Evolutionary conservation across 1,140 invertebrate genomes (phyloP), one percentile per base, ranked within the genome.

Genomic region (Aphelenchoides fujianensis): DNA sequence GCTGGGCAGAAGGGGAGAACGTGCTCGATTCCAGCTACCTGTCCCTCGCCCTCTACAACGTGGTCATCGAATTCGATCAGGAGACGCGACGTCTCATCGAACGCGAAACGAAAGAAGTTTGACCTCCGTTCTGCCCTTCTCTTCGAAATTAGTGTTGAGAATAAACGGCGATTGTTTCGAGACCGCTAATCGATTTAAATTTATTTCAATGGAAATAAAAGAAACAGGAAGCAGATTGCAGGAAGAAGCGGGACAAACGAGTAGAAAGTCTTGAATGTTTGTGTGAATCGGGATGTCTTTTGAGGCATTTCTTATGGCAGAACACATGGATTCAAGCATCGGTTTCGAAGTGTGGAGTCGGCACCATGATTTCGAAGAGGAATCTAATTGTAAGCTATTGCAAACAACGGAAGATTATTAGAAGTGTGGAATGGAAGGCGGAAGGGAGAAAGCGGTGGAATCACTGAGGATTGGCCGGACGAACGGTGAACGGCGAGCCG

Each of bases 21-120:
- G 36, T 37, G 35, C 37, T 3, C 31, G 31, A 31, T 74, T 82
- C 32, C 67, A 82, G 81, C 71, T 82, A 82, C 73, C 67, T 83
- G 34, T 72, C 82, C 27, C 67, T 74, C 34, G 78, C 81, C n/a
- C 80, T 83, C 78, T 73, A 76, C 53, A 84, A 83, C 55, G 41
- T 77, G n/a, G 68, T 77, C 16, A 68, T 73, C 28, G 68, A 72
- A 62, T 75, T 36, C 2, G 81, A 83, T 9, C 69, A 73, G 57
- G 69, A 79, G 23, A 35, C 52, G 19, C 35, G 32, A 28, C 74
- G 16, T 35, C 41, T 73, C 16, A 30, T 74, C 9, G 74, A 77
- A 48, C 41, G 23, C 41, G 23, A 23, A 12, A 48, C 41, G 12
- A 48, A 48, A 48, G 41, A 48, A 16, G 41, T 48, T 48, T 48